Evolutionary conservation across 2,888 invertebrate species (phyloP).

Genomic region (Pheosia gnoma): DNA sequence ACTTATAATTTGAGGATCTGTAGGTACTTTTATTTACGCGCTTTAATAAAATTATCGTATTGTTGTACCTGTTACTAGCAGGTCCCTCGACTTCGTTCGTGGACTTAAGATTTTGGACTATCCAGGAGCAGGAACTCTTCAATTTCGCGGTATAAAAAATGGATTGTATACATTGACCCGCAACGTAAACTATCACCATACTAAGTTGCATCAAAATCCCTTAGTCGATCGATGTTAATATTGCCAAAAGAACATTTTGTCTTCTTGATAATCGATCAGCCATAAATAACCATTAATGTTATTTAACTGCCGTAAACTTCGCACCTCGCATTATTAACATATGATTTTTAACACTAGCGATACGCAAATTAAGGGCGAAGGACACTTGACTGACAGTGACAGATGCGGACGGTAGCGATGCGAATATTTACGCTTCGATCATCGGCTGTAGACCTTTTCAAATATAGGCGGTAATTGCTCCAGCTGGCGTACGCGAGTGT

Average conservation of each 20-base stretch:
- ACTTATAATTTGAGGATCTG: too few species aligned
- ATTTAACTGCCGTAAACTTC: constrained; percentile 1
- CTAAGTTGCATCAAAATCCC: too few species aligned
- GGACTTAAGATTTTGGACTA: too few species aligned
- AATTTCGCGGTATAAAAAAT: too few species aligned
- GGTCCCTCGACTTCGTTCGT: too few species aligned
- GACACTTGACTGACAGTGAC: constrained; percentile 9
- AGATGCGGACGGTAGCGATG: constrained; percentile 7
- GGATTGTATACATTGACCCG: too few species aligned
- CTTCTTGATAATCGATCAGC: neutral
- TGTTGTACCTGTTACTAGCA: too few species aligned
- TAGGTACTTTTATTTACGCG: too few species aligned
- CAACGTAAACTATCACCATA: too few species aligned
- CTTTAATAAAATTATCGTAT: too few species aligned
- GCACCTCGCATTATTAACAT: neutral
- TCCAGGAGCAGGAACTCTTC: too few species aligned
- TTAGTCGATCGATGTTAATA: too few species aligned
- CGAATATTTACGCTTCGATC: neutral
- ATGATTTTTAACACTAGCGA: constrained; percentile 4
- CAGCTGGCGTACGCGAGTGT: neutral
- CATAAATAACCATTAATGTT: neutral
- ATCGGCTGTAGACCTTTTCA: neutral
- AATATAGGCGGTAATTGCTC: neutral
- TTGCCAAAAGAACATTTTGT: neutral
- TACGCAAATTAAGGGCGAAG: constrained; percentile 5